Percentiles rank a stretch among this genome's conserved stretches.
phyloP scores from a whole-genome alignment of 2,113 vertebrate genomes.

The Laticauda colubrina region DNA sequence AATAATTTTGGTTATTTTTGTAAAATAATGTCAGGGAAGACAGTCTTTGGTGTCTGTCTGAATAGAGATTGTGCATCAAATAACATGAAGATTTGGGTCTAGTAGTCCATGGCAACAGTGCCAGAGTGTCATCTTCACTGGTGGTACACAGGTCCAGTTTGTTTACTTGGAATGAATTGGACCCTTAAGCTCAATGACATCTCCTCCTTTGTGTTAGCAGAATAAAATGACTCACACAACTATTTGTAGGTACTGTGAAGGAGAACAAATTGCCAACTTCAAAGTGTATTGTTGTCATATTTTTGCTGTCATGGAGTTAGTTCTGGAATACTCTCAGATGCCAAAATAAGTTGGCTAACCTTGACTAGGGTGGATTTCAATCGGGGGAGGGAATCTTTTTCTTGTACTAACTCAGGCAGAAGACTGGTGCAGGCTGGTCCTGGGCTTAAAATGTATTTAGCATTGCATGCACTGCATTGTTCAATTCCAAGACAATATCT shows the following conservation, averaged over 20 bases:
- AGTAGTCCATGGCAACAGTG: background rate
- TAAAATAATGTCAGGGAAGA: background rate
- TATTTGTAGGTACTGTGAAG: background rate
- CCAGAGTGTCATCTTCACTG: background rate
- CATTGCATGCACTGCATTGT: background rate
- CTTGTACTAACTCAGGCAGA: background rate
- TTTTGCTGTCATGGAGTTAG: background rate
- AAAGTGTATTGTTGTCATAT: background rate
- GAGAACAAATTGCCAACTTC: background rate
- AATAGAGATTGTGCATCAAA: background rate
- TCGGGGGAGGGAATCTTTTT: background rate
- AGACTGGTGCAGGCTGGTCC: too few species aligned
- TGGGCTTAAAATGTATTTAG: too few species aligned
- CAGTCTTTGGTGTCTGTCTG: background rate
- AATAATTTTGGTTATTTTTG: background rate
- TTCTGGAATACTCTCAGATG: background rate
- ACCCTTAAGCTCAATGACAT: background rate
- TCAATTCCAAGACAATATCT: rapidly evolving
- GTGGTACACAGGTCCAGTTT: background rate
- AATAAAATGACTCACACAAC: background rate
- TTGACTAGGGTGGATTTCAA: background rate
- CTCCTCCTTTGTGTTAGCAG: background rate
- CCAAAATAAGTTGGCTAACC: background rate
- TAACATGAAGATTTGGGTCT: background rate
- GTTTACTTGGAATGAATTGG: background rate